Percentiles rank a stretch among this genome's conserved stretches.
Evolutionary conservation across 2,797 vertebrate species (phyloP).

Genomic region (Gadopsis bispinosus): DNA sequence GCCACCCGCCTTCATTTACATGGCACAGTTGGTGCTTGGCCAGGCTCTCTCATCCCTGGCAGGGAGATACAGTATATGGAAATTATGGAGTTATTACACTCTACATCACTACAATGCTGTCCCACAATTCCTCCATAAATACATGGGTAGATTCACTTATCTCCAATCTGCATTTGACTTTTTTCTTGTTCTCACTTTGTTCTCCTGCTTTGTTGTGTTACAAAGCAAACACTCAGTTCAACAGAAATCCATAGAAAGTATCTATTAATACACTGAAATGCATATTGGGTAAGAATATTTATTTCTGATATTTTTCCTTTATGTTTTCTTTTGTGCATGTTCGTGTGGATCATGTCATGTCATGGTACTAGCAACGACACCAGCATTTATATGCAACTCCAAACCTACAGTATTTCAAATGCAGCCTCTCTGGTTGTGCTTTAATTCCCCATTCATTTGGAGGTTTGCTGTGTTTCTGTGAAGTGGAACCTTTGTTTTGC

Average conservation of each 20-base stretch:
- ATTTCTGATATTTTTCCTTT: no score
- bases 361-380: no score
- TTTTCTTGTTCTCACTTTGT: constrained; percentile 13
- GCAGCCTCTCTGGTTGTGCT: constrained; percentile 13
- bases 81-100: constrained; percentile 56
- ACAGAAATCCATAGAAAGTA: not conserved
- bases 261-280: not conserved
- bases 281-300: not conserved
- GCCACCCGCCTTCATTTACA: constrained; percentile 74
- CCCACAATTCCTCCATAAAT: constrained; percentile 11
- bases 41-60: constrained; percentile 62
- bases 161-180: constrained; percentile 27
- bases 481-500: constrained; percentile 24
- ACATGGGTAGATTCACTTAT: constrained; percentile 18
- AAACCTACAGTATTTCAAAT: constrained; percentile 18
- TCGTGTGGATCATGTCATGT: not conserved
- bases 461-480: constrained; percentile 39
- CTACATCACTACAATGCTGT: constrained; percentile 20
- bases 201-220: not conserved
- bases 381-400: constrained; percentile 11
- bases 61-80: constrained; percentile 50
- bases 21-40: constrained; percentile 71
- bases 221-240: not conserved
- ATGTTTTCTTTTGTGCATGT: not conserved
- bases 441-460: constrained; percentile 16